Base-by-base conservation (phyloP, 1,140 invertebrate species). In the Bradynema listronoti region DNA sequence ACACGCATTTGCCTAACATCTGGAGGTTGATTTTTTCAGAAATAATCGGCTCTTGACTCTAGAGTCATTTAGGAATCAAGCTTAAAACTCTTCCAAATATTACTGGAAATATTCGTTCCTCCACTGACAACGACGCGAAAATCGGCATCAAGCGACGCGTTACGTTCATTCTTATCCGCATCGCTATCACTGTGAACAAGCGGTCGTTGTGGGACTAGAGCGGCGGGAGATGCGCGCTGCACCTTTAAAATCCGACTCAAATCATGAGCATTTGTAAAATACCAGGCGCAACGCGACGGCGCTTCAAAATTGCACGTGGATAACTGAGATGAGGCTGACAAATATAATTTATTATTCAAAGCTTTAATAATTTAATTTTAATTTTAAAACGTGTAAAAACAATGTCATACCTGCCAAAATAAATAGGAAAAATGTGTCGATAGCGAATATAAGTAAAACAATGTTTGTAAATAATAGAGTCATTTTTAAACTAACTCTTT, bases 51-150 rank as follows among this genome's bases (percentile, higher is more conserved):
- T 39, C 36, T 11, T 11, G 19, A 19, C 11, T 3, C 27, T 27
- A 3, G 9, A 43, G 22, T 3, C 22, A 43, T 6, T 3, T 29
- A 19, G 47, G 19, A 56, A 57, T 11, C 32, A 56, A 22, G 9
- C 6, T 7, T 6, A 34, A 56, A 16, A 45, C 66, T 50, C n/a
- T n/a, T n/a, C n/a, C n/a, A n/a, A n/a, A n/a, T n/a, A n/a, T 56
- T 27, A 72, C 69, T 72, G 1, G 63, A 68, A 11, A n/a, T 30
- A 43, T 65, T 72, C 7, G 24, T 30, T 14, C 58, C 56, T 16
- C 71, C 65, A 4, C 66, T 65, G 11, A 72, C 60, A n/a, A 68
- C 66, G 9, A 69, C 45, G 22, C 55, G 30, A 41, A 68, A 68
- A 42, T 68, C 69, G 14, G 33, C 29, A 4, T 50, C 47, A n/a